These are phyloP conservation scores for Anguilla megastoma DNA, from an alignment of 2,797 vertebrate species.

Conservation along the genomic window DNA sequence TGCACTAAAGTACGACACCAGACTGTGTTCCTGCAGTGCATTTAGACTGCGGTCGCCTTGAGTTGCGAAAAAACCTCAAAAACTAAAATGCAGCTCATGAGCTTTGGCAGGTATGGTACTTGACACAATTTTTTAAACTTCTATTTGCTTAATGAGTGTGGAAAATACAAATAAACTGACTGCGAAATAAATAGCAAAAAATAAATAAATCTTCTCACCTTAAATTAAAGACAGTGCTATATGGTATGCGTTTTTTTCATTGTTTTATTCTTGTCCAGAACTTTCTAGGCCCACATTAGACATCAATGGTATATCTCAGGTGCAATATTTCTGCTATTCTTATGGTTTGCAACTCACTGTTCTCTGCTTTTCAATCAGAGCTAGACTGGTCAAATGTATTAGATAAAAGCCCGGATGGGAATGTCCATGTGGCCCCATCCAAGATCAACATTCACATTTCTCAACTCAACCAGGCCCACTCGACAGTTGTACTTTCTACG, in stretches of 20 bases:
- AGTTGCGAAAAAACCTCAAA: too few relatives aligned
- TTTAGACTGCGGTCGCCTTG: not conserved
- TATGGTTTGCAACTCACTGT: not conserved
- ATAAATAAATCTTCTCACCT: too few relatives aligned
- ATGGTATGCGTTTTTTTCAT: too few relatives aligned
- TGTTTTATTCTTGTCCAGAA: not conserved
- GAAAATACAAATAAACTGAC: not conserved
- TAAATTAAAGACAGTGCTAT: too few relatives aligned
- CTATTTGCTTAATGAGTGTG: not conserved
- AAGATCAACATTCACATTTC: not conserved
- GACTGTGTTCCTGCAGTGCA: not conserved
- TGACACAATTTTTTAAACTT: not conserved
- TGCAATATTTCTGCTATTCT: not conserved
- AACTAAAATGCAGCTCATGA: not conserved
- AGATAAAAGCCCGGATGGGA: not conserved
- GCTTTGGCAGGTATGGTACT: not conserved
- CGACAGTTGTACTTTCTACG: not conserved
- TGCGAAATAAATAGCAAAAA: too few relatives aligned
- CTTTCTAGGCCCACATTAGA: too few relatives aligned
- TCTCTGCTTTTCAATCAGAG: not conserved
- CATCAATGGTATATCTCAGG: not conserved
- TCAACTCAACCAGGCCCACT: not conserved
- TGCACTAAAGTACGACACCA: not conserved
- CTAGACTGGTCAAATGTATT: not conserved
- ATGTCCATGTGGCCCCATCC: not conserved